Evolutionary conservation across 1,140 invertebrate species (phyloP), one percentile per base, ranked within the genome.

Genomic region (Ips nitidus): DNA sequence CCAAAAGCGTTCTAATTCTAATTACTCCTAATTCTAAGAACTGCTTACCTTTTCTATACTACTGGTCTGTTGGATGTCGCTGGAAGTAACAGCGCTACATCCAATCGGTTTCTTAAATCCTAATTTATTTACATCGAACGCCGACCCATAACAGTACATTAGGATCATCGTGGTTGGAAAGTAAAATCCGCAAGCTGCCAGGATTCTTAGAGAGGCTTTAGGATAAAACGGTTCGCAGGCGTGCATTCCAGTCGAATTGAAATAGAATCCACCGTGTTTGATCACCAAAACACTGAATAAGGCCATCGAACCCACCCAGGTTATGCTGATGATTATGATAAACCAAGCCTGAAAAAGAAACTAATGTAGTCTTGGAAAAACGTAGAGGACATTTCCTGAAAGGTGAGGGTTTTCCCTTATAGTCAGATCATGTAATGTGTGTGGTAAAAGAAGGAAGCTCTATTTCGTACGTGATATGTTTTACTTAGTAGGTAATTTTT

Each of bases 141-240:
- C 92, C 7, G 91, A 93, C 22, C 91, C 92, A 78, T 94, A 94
- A 80, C 91, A 93, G 80, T 94, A 94, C 91, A 94, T 94, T 72
- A 94, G 83, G 50, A 92, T 89, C 92, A 94, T 94, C 38, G 92
- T 94, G 22, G 91, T 93, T 22, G 92, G 91, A 75, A 94, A 93
- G 80, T 94, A 94, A 80, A 93, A 91, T 69, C 90, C 89, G 79
- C 92, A 94, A 72, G 91, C 92, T 43, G 91, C 88, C 69, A 94
- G 82, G 72, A 93, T 93, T 75, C 92, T 87, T 75, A 92, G 79
- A 81, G 90, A 83, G 80, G 90, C 84, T 83, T 88, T 81, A 79
- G 84, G 87, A 77, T 92, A 92, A 80, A 93, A 93, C n/a, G 92
- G 91, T 75, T 93, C 92, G 79, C 92, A 93, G 65, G 91, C 91